Evolutionary conservation across 2,888 invertebrate genomes (phyloP), one percentile per base, ranked within the genome.

Genomic region (Allolobophora icterica): DNA sequence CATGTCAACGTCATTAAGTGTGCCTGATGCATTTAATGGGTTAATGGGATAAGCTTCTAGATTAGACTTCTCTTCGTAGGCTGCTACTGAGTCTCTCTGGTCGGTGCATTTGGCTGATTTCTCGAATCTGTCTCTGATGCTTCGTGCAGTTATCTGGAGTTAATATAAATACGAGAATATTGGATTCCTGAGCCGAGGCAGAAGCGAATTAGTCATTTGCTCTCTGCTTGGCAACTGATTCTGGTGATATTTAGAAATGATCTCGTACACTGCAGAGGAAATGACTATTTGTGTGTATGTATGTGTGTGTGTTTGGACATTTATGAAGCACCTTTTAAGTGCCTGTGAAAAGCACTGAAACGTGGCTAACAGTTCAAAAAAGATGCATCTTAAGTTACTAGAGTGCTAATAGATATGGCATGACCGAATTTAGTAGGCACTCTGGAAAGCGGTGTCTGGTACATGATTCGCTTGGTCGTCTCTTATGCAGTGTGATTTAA

Each of bases 11-110:
- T 71, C 71, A n/a, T 71, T 6, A 71, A 8, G 71, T 71, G 71
- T 71, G 71, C 71, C 71, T 1, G 71, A n/a, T n/a, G 71, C 71
- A 1, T 30, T 71, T 71, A 71, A 71, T 52, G 52, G 52, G 24
- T 24, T 52, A 52, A 52, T n/a, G 71, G 71, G 71, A 71, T 71
- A 71, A 71, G 71, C n/a, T 71, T 71, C n/a, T n/a, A 71, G 71
- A 71, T 71, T n/a, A 71, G 71, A 8, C 30, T 71, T 71, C 71
- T 71, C 24, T 15, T 21, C 15, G 1, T 52, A 52, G 19, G 21
- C 52, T 52, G 52, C 52, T 21, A 15, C 45, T 24, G 17, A 21
- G 52, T 71, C 52, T 52, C 52, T 52, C 21, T 52, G 52, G 52
- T 24, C 52, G 11, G 0, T 71, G n/a, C 30, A n/a, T 30, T 71